Percentiles rank a stretch among this genome's conserved stretches.
These are phyloP conservation scores for Syncerus caffer DNA, from an alignment of 2,797 vertebrate species.

Conservation along the genomic window DNA sequence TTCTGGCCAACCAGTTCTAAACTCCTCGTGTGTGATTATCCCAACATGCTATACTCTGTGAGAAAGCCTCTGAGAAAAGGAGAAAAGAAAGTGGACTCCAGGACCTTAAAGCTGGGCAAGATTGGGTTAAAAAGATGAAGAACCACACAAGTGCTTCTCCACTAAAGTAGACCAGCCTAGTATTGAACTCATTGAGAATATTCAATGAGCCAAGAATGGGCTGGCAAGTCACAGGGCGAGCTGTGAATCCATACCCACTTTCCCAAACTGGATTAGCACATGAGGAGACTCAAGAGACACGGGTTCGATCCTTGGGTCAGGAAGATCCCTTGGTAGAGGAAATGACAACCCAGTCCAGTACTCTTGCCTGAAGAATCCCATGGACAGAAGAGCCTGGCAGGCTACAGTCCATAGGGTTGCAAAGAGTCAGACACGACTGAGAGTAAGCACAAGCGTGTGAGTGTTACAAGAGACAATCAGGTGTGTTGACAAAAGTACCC, in stretches of 20 bases:
- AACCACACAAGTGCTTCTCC: neutral
- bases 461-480: neutral
- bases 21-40: neutral
- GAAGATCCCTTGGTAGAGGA: neutral
- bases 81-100: neutral
- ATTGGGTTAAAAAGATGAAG: neutral
- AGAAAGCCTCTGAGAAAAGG: neutral
- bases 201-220: neutral
- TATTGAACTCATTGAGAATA: neutral
- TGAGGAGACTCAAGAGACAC: neutral
- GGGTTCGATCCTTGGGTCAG: neutral
- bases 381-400: neutral
- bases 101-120: neutral
- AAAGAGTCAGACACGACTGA: neutral
- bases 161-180: neutral
- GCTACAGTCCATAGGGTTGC: neutral
- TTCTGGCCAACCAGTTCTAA: neutral
- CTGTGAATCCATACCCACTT: accelerated
- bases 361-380: neutral
- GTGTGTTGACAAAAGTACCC: neutral
- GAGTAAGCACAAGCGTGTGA: neutral
- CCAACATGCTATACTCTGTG: neutral
- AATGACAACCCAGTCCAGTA: neutral
- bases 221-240: neutral
- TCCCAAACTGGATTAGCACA: neutral